Conservation (phyloP, 2,797 vertebrate genomes). For the Bufotes viridis region DNA sequence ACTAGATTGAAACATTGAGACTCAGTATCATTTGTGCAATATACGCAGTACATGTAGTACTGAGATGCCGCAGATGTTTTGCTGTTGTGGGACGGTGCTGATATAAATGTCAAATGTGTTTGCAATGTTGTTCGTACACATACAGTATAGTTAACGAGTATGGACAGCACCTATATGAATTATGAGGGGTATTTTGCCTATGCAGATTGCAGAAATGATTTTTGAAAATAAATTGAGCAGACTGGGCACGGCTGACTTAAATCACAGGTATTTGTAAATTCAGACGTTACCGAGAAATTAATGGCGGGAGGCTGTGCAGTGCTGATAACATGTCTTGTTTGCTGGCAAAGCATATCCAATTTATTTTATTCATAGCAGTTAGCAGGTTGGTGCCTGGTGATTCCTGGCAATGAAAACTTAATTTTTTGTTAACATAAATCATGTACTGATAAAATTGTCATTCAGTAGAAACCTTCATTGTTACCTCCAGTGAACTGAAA, state of each 20-base stretch:
- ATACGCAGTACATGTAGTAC: not conserved
- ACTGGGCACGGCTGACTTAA: not conserved
- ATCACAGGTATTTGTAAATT: conserved; percentile 5
- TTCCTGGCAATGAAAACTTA: not conserved
- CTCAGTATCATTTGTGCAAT: not conserved
- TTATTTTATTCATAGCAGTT: not conserved
- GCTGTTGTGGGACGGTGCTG: not conserved
- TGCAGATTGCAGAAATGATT: not conserved
- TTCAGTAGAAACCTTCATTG: not conserved
- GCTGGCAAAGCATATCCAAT: not conserved
- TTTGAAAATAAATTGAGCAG: not conserved
- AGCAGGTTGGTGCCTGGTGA: not conserved
- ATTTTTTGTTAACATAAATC: not conserved
- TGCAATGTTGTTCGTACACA: not conserved
- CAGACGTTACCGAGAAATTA: not conserved
- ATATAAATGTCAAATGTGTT: not conserved
- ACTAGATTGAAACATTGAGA: not conserved
- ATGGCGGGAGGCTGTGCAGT: not conserved
- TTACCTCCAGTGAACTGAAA: not conserved
- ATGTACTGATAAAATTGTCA: not conserved
- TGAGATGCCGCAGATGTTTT: not conserved
- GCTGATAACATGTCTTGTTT: not conserved
- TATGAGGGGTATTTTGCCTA: not conserved
- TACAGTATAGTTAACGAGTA: not conserved
- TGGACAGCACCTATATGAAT: not conserved